Conservation (phyloP, 2,888 invertebrate genomes). For the Drosophila picticornis region DNA sequence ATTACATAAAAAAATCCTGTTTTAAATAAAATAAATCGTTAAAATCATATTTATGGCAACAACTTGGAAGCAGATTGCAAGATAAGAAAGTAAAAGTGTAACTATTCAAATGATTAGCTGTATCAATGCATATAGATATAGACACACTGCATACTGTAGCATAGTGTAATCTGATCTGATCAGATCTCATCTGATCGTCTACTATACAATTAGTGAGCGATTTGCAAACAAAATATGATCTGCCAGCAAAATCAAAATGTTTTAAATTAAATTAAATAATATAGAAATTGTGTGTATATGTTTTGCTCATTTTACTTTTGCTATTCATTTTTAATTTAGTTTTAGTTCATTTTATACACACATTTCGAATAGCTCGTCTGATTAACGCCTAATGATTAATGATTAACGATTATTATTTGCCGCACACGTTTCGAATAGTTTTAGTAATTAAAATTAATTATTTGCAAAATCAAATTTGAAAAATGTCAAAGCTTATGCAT, state of each 20-base stretch:
- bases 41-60: background rate
- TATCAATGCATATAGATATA: background rate
- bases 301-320: background rate
- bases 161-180: background rate
- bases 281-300: background rate
- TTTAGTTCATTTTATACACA: background rate
- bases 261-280: background rate
- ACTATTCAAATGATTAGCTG: background rate
- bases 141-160: background rate
- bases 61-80: background rate
- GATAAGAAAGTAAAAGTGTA: background rate
- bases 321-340: background rate
- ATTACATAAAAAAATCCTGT: too few species aligned
- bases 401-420: constrained; percentile 10
- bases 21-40: background rate
- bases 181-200: constrained; percentile 1
- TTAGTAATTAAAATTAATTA: constrained; percentile 11
- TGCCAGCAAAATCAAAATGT: constrained; percentile 1
- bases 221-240: background rate
- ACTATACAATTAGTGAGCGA: background rate
- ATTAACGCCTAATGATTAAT: background rate
- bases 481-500: constrained; percentile 8
- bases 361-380: background rate
- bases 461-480: constrained; percentile 22
- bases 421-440: constrained; percentile 29